phyloP scores from a whole-genome alignment of 37 sponge, comb jelly and placozoan species.

The Mnemiopsis leidyi region DNA sequence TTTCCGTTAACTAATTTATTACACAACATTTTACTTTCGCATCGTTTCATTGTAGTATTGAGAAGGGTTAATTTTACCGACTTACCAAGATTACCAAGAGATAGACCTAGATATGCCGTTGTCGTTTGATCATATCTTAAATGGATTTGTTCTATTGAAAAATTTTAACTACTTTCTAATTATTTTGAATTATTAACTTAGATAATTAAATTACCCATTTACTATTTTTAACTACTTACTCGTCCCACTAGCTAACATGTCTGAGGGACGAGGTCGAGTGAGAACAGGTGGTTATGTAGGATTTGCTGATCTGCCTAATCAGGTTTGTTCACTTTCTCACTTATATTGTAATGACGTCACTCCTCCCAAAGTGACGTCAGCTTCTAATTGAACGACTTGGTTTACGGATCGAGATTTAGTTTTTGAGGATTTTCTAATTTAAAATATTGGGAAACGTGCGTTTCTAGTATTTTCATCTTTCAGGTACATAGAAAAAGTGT shows the following conservation, averaged over 20 bases:
- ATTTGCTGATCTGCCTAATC: constrained; percentile 52
- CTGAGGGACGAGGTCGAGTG: not conserved
- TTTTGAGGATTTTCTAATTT: too few species aligned
- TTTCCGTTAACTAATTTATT: not conserved
- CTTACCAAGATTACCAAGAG: too few species aligned
- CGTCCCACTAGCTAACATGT: not conserved
- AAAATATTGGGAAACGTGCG: too few species aligned
- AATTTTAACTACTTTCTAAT: too few species aligned
- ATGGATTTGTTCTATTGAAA: too few species aligned
- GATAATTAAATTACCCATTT: too few species aligned
- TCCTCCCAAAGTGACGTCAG: not conserved
- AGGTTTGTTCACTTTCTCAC: constrained; percentile 65
- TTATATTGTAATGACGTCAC: not conserved
- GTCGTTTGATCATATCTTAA: too few species aligned
- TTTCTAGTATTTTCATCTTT: not conserved
- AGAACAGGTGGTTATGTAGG: constrained; percentile 51
- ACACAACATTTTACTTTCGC: not conserved
- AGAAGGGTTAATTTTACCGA: too few species aligned
- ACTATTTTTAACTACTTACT: not conserved
- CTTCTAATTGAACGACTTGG: not conserved
- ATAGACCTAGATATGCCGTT: too few species aligned
- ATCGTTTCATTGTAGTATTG: too few species aligned
- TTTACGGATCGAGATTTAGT: too few species aligned
- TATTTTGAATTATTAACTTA: too few species aligned
- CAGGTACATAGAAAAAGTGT: constrained; percentile 93